Percentiles rank a stretch among this genome's conserved stretches.
phyloP scores from a whole-genome alignment of 1,140 invertebrate genomes.

The Hypsibius dujardini region DNA sequence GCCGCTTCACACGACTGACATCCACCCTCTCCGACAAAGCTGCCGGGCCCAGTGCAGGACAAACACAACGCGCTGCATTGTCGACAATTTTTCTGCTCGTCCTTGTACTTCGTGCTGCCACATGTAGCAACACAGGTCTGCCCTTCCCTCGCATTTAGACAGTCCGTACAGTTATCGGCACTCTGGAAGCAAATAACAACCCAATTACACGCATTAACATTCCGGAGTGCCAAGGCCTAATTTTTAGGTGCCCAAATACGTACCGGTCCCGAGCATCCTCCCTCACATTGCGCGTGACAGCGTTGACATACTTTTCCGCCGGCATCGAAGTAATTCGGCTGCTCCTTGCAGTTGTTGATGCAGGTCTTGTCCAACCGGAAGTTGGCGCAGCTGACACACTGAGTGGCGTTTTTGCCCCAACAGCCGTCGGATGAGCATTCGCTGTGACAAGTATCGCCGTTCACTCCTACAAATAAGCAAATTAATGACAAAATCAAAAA shows the following conservation, averaged over 20 bases:
- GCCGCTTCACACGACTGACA: constrained; percentile 77
- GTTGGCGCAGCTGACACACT: constrained; percentile 72
- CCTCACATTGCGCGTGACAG: constrained; percentile 70
- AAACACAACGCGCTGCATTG: constrained; percentile 23
- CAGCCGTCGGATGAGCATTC: constrained; percentile 75
- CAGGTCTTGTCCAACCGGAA: constrained; percentile 58
- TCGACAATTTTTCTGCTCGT: constrained; percentile 57
- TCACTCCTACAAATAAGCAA: constrained; percentile 39
- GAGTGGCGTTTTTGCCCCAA: constrained; percentile 72
- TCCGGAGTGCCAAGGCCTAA: not conserved
- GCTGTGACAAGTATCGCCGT: constrained; percentile 58
- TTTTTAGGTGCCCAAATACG: constrained; percentile 23
- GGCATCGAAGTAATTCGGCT: constrained; percentile 55
- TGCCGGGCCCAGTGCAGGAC: constrained; percentile 59
- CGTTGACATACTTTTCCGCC: constrained; percentile 55
- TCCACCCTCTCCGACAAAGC: constrained; percentile 57
- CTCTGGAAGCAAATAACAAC: no score
- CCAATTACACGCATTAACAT: no score
- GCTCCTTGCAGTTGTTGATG: constrained; percentile 49
- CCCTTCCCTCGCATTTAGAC: constrained; percentile 67
- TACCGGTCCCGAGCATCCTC: constrained; percentile 57
- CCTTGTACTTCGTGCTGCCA: constrained; percentile 60
- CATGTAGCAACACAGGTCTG: constrained; percentile 69
- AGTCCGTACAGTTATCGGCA: constrained; percentile 60
- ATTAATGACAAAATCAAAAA: not conserved